phyloP scores from a whole-genome alignment of 64 coral and sea anemone genomes.

The Porites lutea region DNA sequence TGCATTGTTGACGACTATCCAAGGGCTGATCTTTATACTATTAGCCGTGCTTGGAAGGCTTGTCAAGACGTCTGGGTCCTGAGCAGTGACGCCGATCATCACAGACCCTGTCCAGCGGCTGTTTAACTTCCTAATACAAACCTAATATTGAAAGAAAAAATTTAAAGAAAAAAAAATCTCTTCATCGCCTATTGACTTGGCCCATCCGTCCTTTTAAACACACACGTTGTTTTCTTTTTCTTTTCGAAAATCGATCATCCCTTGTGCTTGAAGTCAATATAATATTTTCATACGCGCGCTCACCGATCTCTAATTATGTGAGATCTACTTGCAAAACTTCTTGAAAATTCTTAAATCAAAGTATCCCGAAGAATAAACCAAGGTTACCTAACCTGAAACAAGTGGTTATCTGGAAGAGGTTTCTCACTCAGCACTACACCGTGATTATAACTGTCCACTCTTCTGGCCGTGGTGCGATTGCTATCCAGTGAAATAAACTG shows the following conservation, averaged over 20 bases:
- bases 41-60: constrained; percentile 84
- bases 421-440: constrained; percentile 86
- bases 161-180: background rate
- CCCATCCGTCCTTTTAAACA: too few species aligned
- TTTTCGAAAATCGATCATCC: too few species aligned
- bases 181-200: background rate
- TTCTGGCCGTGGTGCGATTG: constrained; percentile 68
- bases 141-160: constrained; percentile 1
- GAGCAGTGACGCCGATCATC: constrained; percentile 87
- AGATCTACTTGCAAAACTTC: too few species aligned
- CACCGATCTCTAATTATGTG: too few species aligned
- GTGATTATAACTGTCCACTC: constrained; percentile 90
- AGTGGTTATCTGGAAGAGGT: constrained; percentile 74
- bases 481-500: constrained; percentile 83
- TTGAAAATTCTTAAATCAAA: too few species aligned
- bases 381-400: constrained; percentile 77
- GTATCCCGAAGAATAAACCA: too few species aligned
- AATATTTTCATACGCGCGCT: too few species aligned
- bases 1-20: constrained; percentile 91
- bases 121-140: constrained; percentile 86
- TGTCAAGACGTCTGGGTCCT: constrained; percentile 73
- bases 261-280: too few species aligned
- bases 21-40: constrained; percentile 83
- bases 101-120: constrained; percentile 94
- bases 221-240: too few species aligned